Conservation (phyloP, 2,113 vertebrate species). For the Rutilus rutilus region DNA sequence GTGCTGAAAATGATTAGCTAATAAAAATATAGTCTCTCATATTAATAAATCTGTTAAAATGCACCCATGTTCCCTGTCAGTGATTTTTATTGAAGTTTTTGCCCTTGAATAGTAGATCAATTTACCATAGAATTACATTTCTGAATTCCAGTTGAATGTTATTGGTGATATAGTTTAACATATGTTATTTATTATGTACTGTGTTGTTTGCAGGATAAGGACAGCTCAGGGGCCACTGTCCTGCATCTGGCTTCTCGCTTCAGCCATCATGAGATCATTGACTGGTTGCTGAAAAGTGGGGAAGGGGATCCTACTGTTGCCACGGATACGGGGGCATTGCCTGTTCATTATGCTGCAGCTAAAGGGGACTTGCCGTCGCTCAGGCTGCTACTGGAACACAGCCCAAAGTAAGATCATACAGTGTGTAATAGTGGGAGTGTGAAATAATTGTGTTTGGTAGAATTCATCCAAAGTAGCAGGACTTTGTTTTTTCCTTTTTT, state of each 20-base stretch:
- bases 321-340: conserved; percentile 90
- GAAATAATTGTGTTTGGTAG: background rate
- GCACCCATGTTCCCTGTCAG: background rate
- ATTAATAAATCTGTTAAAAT: background rate
- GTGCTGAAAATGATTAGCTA: background rate
- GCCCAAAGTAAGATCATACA: conserved; percentile 84
- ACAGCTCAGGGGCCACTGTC: conserved; percentile 92
- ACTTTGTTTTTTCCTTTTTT: background rate
- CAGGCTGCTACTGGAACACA: conserved; percentile 84
- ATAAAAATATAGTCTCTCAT: background rate
- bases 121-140: background rate
- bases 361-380: conserved; percentile 94
- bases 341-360: conserved; percentile 95
- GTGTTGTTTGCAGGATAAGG: conserved; percentile 80
- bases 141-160: background rate
- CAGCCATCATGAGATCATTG: conserved; percentile 89
- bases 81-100: background rate
- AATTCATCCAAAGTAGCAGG: background rate
- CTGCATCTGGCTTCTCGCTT: conserved; percentile 96
- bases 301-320: conserved; percentile 81
- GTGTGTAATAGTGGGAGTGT: background rate
- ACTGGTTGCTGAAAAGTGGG: conserved; percentile 88
- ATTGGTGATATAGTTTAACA: background rate
- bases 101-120: background rate
- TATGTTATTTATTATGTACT: conserved; percentile 9